Percentiles rank a stretch among this genome's conserved stretches.
Evolutionary conservation across 2,113 vertebrate genomes (phyloP).

Genomic region (Podocnemis expansa): DNA sequence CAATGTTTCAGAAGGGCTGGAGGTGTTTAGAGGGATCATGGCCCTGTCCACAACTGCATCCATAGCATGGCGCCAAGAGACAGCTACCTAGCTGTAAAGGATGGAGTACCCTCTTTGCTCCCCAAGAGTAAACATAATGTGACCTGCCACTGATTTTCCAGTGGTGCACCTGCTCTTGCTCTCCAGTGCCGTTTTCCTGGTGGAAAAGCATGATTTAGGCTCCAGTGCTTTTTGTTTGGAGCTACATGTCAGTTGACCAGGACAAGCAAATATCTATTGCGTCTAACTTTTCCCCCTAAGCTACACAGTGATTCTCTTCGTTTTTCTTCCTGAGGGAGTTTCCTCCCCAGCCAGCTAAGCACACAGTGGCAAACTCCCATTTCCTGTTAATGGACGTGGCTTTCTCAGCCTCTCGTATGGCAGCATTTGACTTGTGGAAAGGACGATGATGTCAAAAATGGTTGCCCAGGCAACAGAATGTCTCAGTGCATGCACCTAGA

Average conservation of each 20-base stretch:
- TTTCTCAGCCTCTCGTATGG: slow-evolving; percentile 39
- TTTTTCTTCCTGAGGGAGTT: not conserved
- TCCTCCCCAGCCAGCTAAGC: not conserved
- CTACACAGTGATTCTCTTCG: not conserved
- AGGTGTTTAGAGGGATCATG: not conserved
- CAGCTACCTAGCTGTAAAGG: fast-evolving
- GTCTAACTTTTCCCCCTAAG: not conserved
- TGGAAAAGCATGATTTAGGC: not conserved
- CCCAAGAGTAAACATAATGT: not conserved
- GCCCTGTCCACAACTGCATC: not conserved
- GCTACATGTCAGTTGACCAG: fast-evolving
- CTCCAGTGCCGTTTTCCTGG: not conserved
- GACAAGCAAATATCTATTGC: not conserved
- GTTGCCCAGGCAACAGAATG: not conserved
- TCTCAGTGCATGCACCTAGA: not conserved
- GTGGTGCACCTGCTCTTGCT: not conserved
- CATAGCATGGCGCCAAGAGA: not conserved
- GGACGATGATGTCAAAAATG: slow-evolving; percentile 20
- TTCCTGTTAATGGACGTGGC: not conserved
- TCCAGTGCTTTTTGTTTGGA: not conserved
- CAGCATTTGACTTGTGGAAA: not conserved
- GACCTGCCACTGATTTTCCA: not conserved
- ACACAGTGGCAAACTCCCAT: not conserved
- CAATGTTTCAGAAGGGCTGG: not conserved
- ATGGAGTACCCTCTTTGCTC: not conserved